Evolutionary conservation across 35 echinoderm and acorn worm genomes (phyloP).

Genomic region (Apostichopus japonicus): DNA sequence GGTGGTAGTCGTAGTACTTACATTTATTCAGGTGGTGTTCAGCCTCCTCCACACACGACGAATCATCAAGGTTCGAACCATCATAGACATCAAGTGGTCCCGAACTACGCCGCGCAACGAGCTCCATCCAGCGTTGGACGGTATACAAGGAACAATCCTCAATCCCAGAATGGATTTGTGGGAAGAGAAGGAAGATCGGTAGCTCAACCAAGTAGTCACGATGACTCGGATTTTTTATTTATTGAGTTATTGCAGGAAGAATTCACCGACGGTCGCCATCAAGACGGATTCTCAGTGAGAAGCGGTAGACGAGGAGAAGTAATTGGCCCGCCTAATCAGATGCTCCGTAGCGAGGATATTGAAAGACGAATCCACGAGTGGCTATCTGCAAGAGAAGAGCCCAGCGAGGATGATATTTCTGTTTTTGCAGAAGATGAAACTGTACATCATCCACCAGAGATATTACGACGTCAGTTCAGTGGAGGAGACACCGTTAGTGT

Average conservation of each 20-base stretch:
- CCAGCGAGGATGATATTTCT: not conserved
- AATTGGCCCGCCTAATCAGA: constrained; percentile 68
- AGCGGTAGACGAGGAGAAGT: constrained; percentile 20
- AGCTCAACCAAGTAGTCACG: not conserved
- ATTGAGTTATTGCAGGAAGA: constrained; percentile 95
- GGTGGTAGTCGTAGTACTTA: constrained; percentile 42
- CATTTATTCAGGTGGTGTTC: constrained; percentile 8
- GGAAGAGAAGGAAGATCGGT: not conserved
- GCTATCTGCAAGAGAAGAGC: constrained; percentile 50
- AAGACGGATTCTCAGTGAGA: not conserved
- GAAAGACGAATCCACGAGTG: constrained; percentile 89
- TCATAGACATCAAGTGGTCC: constrained; percentile 5
- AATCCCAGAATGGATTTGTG: not conserved
- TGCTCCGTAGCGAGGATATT: constrained; percentile 83
- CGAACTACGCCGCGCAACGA: not conserved
- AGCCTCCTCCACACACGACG: not conserved
- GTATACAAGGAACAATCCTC: not conserved
- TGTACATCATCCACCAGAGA: not conserved
- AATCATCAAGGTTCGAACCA: not conserved
- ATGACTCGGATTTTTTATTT: constrained; percentile 86
- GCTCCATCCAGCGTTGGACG: not conserved
- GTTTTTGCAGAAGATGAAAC: constrained; percentile 1
- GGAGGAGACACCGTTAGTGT: constrained; percentile 6
- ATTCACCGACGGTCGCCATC: constrained; percentile 55
- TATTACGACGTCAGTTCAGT: constrained; percentile 19